These are phyloP conservation scores for Panagrolaimus sp. DNA, from an alignment of 1,140 invertebrate genomes.

Conservation along the genomic window DNA sequence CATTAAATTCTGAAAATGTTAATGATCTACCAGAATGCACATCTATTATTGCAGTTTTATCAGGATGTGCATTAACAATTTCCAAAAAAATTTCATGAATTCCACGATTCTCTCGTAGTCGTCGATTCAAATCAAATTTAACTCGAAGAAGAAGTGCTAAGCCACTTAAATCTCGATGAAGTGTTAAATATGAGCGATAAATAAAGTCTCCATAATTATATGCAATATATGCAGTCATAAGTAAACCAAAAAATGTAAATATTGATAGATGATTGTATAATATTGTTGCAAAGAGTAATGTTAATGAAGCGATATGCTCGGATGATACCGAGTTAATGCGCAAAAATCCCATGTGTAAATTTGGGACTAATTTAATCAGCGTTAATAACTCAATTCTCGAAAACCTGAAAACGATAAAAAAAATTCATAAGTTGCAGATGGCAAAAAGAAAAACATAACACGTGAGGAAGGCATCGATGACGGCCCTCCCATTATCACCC, in stretches of 20 bases:
- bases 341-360: background rate
- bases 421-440: background rate
- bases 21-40: conserved; percentile 34
- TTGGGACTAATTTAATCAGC: background rate
- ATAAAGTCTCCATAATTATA: conserved; percentile 48
- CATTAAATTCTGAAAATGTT: conserved; percentile 53
- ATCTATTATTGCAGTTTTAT: conserved; percentile 46
- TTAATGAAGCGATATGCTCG: background rate
- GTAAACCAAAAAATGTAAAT: background rate
- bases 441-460: background rate
- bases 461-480: conserved; percentile 5
- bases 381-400: background rate
- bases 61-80: conserved; percentile 37
- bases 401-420: background rate
- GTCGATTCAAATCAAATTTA: conserved; percentile 45
- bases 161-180: conserved; percentile 53
- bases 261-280: conserved; percentile 7
- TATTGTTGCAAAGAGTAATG: background rate
- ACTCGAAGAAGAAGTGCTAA: conserved; percentile 43
- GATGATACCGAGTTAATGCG: conserved; percentile 9
- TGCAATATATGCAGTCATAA: background rate
- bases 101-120: conserved; percentile 44
- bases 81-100: conserved; percentile 54
- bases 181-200: conserved; percentile 54
- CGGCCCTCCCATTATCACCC: background rate